Percentiles rank a stretch among this genome's conserved stretches.
phyloP scores from a whole-genome alignment of 1,140 invertebrate genomes.

The Stratiolaelaps scimitus region DNA sequence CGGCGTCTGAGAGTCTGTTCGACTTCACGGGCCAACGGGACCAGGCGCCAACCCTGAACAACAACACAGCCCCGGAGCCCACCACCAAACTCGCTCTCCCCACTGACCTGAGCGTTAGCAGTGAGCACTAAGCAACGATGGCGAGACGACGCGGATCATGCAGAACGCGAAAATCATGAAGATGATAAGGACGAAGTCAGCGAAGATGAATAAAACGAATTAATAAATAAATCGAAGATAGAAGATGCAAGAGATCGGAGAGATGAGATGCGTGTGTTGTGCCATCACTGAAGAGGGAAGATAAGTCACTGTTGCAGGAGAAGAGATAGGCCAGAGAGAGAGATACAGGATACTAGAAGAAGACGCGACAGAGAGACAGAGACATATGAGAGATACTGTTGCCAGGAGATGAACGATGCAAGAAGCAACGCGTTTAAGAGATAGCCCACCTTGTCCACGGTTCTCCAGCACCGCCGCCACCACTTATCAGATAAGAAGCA shows the following conservation, averaged over 20 bases:
- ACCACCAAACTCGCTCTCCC: constrained; percentile 11
- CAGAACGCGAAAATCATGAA: not conserved
- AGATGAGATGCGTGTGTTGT: no score
- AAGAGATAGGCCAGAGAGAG: no score
- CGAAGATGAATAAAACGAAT: not conserved
- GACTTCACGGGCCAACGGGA: constrained; percentile 7
- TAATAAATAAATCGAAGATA: not conserved
- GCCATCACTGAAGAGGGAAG: no score
- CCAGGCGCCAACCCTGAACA: constrained; percentile 17
- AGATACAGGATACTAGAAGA: no score
- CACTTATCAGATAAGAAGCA: not conserved
- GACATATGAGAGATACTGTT: no score
- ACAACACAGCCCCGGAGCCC: not conserved
- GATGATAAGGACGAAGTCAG: not conserved
- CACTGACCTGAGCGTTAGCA: constrained; percentile 15
- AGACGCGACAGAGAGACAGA: no score
- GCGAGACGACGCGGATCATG: not conserved
- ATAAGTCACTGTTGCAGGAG: no score
- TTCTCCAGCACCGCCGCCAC: constrained; percentile 23
- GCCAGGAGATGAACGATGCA: no score
- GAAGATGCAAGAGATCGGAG: not conserved
- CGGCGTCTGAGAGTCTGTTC: constrained; percentile 18
- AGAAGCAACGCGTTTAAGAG: constrained; percentile 10
- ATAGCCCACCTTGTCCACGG: constrained; percentile 2
- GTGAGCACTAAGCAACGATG: constrained; percentile 6